Conservation (phyloP, 2,797 vertebrate species). For the Salarias fasciatus region DNA sequence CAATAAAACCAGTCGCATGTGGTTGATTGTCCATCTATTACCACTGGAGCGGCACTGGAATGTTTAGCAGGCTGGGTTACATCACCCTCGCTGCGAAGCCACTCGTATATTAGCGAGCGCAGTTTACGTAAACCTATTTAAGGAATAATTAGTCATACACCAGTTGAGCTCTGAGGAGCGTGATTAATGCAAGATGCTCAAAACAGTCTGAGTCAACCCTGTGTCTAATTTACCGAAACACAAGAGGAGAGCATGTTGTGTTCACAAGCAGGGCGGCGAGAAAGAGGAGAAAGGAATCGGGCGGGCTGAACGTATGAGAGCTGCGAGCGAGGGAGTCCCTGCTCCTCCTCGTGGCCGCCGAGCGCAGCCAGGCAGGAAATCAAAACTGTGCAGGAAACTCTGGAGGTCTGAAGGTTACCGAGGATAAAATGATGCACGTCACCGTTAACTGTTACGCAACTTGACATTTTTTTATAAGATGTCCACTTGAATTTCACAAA, state of each 20-base stretch:
- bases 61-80: constrained; percentile 7
- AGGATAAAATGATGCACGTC: background rate
- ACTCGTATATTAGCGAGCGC: constrained; percentile 1
- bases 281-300: background rate
- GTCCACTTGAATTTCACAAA: constrained; percentile 8
- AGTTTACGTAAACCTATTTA: constrained; percentile 32
- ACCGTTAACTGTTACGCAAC: constrained; percentile 37
- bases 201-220: background rate
- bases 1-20: constrained; percentile 7
- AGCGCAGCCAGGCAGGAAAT: constrained; percentile 45
- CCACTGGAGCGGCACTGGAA: background rate
- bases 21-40: background rate
- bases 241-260: too few relatives aligned
- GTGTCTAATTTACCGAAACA: too few relatives aligned
- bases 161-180: constrained; percentile 1
- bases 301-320: background rate
- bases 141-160: constrained; percentile 43
- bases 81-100: constrained; percentile 11
- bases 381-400: constrained; percentile 35
- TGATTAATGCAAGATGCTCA: constrained; percentile 31
- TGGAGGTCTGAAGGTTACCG: constrained; percentile 4
- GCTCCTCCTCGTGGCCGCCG: constrained; percentile 10
- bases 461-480: constrained; percentile 9
- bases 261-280: background rate
- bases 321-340: background rate